These are phyloP conservation scores for Musca vetustissima DNA, from an alignment of 1,140 invertebrate genomes.

Conservation along the genomic window DNA sequence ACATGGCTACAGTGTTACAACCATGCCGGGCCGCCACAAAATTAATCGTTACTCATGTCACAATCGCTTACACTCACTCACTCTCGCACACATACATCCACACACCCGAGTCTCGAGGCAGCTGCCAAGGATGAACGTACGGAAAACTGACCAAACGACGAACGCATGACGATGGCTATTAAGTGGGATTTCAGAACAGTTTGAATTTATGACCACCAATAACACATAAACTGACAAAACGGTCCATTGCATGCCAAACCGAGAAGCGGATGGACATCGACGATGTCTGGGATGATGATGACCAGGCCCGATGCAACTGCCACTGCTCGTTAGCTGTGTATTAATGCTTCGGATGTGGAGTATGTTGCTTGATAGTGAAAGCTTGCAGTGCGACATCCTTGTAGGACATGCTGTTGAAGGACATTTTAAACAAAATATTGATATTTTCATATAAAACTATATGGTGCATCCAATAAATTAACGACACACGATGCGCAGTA, in stretches of 20 bases:
- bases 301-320: neutral
- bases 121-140: neutral
- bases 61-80: neutral
- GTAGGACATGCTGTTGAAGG: slow-evolving; percentile 10
- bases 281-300: neutral
- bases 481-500: too few relatives aligned
- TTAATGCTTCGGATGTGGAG: neutral
- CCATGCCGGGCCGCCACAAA: slow-evolving; percentile 5
- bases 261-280: neutral
- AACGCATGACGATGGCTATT: neutral
- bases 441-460: slow-evolving; percentile 15
- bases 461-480: too few relatives aligned
- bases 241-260: slow-evolving; percentile 6
- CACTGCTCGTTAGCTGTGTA: neutral
- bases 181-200: slow-evolving; percentile 19
- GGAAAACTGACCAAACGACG: neutral
- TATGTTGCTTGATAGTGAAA: too few relatives aligned
- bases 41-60: slow-evolving; percentile 18
- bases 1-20: neutral
- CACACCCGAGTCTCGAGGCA: too few relatives aligned
- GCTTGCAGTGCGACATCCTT: neutral
- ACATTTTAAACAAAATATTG: slow-evolving; percentile 27
- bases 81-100: too few relatives aligned
- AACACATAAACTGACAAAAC: slow-evolving; percentile 19
- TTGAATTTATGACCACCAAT: slow-evolving; percentile 19